phyloP scores from a whole-genome alignment of 2,888 invertebrate species.

The Steinernema carpocapsae region DNA sequence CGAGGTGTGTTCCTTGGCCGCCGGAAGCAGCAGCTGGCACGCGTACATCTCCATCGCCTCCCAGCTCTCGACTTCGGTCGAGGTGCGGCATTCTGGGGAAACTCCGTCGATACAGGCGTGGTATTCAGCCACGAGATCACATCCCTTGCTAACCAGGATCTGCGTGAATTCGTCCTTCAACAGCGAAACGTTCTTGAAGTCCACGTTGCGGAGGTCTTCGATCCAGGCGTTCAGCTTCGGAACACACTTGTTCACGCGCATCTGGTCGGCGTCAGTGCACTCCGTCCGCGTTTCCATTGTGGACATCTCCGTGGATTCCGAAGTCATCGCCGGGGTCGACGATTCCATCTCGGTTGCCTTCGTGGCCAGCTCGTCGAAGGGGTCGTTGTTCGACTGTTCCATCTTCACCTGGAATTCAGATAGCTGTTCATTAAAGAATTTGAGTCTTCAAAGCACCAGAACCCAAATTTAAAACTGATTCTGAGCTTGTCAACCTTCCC shows the following conservation, averaged over 20 bases:
- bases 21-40: conserved; percentile 64
- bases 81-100: conserved; percentile 49
- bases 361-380: conserved; percentile 26
- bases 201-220: conserved; percentile 10
- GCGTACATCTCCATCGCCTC: conserved; percentile 55
- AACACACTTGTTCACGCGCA: conserved; percentile 15
- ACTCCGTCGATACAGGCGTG: conserved; percentile 55
- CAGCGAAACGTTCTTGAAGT: conserved; percentile 36
- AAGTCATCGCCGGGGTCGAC: not conserved
- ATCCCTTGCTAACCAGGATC: conserved; percentile 37
- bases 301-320: not conserved
- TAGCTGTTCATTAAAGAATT: not conserved
- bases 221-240: conserved; percentile 21
- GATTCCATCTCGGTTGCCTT: conserved; percentile 2
- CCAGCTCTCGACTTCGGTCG: conserved; percentile 37
- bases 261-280: conserved; percentile 27
- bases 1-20: conserved; percentile 56
- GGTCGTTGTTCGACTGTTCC: conserved; percentile 29
- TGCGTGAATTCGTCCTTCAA: conserved; percentile 36
- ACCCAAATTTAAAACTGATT: too few relatives aligned
- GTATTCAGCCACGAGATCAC: conserved; percentile 51
- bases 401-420: conserved; percentile 17
- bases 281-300: conserved; percentile 5
- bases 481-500: not conserved
- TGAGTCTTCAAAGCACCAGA: too few relatives aligned